phyloP scores from a whole-genome alignment of 2,797 vertebrate species.

The Gallinago nigripennis region DNA sequence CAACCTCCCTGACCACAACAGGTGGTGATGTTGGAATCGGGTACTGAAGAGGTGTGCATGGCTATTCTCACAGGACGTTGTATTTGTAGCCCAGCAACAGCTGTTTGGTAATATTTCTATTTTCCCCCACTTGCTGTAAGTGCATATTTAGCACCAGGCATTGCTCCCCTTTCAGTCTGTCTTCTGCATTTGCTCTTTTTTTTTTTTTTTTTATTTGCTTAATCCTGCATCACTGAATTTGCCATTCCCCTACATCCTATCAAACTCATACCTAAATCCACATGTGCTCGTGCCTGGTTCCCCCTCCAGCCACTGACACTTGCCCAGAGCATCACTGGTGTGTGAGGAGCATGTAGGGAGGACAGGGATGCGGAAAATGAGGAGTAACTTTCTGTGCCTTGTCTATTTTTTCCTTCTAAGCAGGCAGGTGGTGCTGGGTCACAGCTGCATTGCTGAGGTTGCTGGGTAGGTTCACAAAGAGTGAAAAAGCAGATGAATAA shows the following conservation, averaged over 20 bases:
- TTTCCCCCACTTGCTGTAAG: background rate
- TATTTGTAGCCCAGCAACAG: background rate
- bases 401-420: background rate
- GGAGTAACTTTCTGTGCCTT: background rate
- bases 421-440: background rate
- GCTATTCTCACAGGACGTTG: background rate
- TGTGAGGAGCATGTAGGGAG: background rate
- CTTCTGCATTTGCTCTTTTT: background rate
- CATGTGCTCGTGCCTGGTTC: background rate
- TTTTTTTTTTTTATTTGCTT: background rate
- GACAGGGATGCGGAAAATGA: background rate
- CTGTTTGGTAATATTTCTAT: background rate
- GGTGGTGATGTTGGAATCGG: constrained; percentile 3
- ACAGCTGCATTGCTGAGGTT: background rate
- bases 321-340: background rate
- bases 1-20: constrained; percentile 22
- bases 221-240: background rate
- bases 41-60: background rate
- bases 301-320: background rate
- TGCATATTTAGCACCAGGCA: background rate
- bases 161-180: background rate
- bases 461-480: background rate
- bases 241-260: background rate
- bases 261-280: background rate
- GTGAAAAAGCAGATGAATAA: background rate